Evolutionary conservation across 2,797 vertebrate genomes (phyloP).

Genomic region (Echiichthys vipera): DNA sequence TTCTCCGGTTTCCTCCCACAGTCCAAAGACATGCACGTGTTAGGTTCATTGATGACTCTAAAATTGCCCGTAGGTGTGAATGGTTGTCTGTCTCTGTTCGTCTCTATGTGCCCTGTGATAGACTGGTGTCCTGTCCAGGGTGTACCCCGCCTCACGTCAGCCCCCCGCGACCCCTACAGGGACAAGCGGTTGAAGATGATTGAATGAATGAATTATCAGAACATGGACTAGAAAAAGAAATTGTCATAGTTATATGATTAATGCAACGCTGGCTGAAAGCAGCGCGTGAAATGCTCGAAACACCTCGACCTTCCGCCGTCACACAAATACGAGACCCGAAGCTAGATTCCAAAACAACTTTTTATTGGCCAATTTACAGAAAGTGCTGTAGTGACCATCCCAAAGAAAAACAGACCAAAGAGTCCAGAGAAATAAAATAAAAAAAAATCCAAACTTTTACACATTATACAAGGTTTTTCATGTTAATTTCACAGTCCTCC

Average conservation of each 20-base stretch:
- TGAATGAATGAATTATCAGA: too few relatives aligned
- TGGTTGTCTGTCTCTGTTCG: too few relatives aligned
- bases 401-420: constrained; percentile 81
- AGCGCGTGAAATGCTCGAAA: not conserved
- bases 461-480: constrained; percentile 81
- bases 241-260: not conserved
- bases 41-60: too few relatives aligned
- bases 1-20: too few relatives aligned
- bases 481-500: constrained; percentile 66
- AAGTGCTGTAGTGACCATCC: constrained; percentile 86
- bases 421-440: constrained; percentile 64
- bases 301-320: too few relatives aligned
- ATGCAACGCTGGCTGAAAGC: not conserved
- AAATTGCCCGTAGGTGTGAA: too few relatives aligned
- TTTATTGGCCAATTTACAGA: constrained; percentile 88
- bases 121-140: too few relatives aligned
- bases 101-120: too few relatives aligned
- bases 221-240: not conserved
- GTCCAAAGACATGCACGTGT: too few relatives aligned
- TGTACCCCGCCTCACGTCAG: too few relatives aligned
- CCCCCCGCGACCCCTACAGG: too few relatives aligned
- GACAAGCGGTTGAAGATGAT: too few relatives aligned
- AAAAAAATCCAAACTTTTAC: constrained; percentile 66
- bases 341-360: constrained; percentile 82
- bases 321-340: constrained; percentile 42